Conservation (phyloP, 2,113 vertebrate species). For the Cariama cristata region DNA sequence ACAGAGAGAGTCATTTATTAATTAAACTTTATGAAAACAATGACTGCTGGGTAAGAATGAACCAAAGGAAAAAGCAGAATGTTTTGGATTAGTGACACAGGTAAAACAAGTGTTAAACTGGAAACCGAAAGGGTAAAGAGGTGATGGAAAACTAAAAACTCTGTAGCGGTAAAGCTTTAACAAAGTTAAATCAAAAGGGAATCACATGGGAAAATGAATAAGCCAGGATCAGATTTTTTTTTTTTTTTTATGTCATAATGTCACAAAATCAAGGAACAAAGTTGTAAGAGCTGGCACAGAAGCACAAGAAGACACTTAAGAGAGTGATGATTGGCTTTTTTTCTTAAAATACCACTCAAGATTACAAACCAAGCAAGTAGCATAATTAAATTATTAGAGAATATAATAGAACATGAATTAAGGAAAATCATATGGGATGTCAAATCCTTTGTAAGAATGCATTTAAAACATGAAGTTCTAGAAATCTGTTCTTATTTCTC, state of each 20-base stretch:
- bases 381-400: not conserved
- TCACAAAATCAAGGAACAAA: not conserved
- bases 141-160: not conserved
- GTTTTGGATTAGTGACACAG: not conserved
- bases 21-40: not conserved
- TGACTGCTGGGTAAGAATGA: not conserved
- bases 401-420: not conserved
- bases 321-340: not conserved
- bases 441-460: not conserved
- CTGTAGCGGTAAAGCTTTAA: not conserved
- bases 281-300: not conserved
- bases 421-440: not conserved
- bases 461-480: not conserved
- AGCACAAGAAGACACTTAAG: not conserved
- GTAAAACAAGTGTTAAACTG: not conserved
- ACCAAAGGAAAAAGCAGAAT: not conserved
- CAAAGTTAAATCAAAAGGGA: not conserved
- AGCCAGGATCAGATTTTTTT: not conserved
- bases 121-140: not conserved
- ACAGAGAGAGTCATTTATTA: not conserved
- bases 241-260: not conserved
- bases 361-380: not conserved
- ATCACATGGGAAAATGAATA: not conserved
- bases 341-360: not conserved
- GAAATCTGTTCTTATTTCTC: not conserved